Evolutionary conservation across 2,797 vertebrate species (phyloP), one percentile per base, ranked within the genome.

Genomic region (Xiphophorus birchmanni): DNA sequence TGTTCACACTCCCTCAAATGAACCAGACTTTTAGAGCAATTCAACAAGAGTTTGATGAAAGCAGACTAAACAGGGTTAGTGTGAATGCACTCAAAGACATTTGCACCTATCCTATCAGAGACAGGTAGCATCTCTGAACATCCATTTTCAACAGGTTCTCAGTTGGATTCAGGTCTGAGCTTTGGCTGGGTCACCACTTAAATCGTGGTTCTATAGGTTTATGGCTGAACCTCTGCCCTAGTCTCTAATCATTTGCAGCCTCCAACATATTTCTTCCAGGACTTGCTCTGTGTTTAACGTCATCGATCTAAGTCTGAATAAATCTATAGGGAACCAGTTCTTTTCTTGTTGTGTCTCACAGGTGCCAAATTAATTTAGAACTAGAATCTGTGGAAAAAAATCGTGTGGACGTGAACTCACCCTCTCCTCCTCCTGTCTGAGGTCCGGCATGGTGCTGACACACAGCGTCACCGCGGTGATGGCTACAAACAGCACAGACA

Each of bases 391-490:
- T 72, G 26, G 47, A 40, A 47, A 76, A 32, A 37, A 37, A 37
- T 37, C 37, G 12, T 26, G 21, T 56, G 13, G 11, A 67, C 35
- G 50, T 50, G n/a, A 73, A 96, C 97, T 98, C 93, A 99, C 98
- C 97, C 97, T 94, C 90, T 98, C 98, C 91, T 99, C 98, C 84
- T 99, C 98, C 9, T 96, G 97, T 86, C 98, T 95, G 86, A 99
- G 93, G 89, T 99, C 98, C 0, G 98, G 98, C 98, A 99, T 99
- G 92, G 98, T 99, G 95, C 98, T 98, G 90, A 99, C 94, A 88
- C 98, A 99, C 86, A 99, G 96, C 81, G 97, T 98, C 82, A 99
- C 97, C 0, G 98, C 96, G 0, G 98, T 99, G 93, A 98, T 98
- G 86, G 96, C 97, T 88, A 99, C 98, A 89, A 99, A 99, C 76